Conservation (phyloP, 2,113 vertebrate genomes). For the Solenodon paradoxus region DNA sequence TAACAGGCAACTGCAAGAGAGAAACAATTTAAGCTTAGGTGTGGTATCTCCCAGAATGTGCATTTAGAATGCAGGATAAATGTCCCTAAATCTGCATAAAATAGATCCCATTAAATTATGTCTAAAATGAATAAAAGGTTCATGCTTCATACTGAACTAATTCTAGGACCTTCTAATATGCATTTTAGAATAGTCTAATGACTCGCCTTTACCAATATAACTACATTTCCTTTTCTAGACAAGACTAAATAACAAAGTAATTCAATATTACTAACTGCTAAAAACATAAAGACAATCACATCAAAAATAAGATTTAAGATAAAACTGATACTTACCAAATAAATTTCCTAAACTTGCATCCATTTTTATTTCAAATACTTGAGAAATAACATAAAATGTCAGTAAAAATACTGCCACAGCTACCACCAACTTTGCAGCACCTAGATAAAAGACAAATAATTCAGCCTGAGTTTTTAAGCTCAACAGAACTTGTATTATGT, state of each 20-base stretch:
- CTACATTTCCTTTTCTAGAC: slow-evolving; percentile 7
- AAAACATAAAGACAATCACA: not conserved
- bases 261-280: not conserved
- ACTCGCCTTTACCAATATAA: not conserved
- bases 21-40: not conserved
- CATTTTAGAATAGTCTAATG: slow-evolving; percentile 6
- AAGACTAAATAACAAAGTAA: not conserved
- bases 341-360: slow-evolving; percentile 87
- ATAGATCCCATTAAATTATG: not conserved
- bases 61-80: not conserved
- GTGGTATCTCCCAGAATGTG: not conserved
- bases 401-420: slow-evolving; percentile 88
- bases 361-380: slow-evolving; percentile 93
- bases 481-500: not conserved
- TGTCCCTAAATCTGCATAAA: not conserved
- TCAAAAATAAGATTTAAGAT: slow-evolving; percentile 10
- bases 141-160: not conserved
- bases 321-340: slow-evolving; percentile 87
- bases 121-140: slow-evolving; percentile 10
- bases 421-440: slow-evolving; percentile 88
- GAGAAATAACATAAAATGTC: slow-evolving; percentile 91
- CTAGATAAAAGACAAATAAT: slow-evolving; percentile 79
- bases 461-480: not conserved
- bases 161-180: not conserved
- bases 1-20: not conserved